Evolutionary conservation across 2,113 vertebrate genomes (phyloP), one percentile per base, ranked within the genome.

Genomic region (Hucho hucho): DNA sequence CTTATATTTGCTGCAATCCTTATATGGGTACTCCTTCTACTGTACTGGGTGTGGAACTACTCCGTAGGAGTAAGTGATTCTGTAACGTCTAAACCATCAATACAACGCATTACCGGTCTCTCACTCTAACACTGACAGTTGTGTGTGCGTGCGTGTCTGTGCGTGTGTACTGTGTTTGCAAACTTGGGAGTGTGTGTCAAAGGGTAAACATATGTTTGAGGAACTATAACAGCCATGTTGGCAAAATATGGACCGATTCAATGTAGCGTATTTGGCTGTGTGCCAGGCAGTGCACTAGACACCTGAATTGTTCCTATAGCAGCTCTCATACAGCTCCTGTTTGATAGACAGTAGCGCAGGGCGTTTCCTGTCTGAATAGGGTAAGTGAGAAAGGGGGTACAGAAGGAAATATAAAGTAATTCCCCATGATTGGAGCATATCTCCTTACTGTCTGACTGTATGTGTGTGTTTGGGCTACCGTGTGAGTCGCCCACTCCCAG

Each of bases 91-190:
- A 53, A 53, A 53, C 49, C 49, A 53, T 53, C 49, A 53, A 2
- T 53, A 43, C 9, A 43, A 53, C 49, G 18, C 14, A 18, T 53
- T 53, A 16, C 49, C 4, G 14, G 49, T 16, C 16, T 3, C 16
- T 53, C 49, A 7, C 49, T 53, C 3, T 53, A 53, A 53, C 49
- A 18, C 16, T 53, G 49, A 53, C 49, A 53, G 49, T 63, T 26
- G 68, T 72, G 26, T 73, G 75, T 77, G 16, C 20, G 58, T 74
- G 58, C 56, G 47, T 64, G 43, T 78, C 24, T 43, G 65, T 29
- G 56, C 32, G 64, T 74, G 61, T 64, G 59, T 56, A 47, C 37
- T 16, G 53, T 16, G 3, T 25, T 29, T 43, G 37, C 16, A 20
- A 26, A 14, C 64, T 37, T 16, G 26, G 67, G 28, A 53, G 47